A percentile compares a stretch with the other conserved stretches of the same genome.
phyloP scores from a whole-genome alignment of 2,888 invertebrate species.

The Drosophila ustulata region DNA sequence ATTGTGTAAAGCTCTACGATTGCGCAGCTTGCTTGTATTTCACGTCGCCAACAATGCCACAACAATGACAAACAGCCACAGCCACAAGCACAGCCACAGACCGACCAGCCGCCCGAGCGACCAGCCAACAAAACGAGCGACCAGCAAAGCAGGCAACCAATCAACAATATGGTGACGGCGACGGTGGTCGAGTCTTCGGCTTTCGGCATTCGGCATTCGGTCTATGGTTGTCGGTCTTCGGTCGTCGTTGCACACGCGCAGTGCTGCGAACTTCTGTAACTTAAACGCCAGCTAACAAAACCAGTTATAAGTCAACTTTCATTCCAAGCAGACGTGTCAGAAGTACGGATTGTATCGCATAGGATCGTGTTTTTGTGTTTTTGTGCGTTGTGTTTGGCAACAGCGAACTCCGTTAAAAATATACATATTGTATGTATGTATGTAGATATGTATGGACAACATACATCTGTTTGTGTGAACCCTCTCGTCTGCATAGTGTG shows the following conservation, averaged over 20 bases:
- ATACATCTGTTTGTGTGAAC: constrained; percentile 3
- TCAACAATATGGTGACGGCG: constrained; percentile 59
- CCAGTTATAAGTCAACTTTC: constrained; percentile 85
- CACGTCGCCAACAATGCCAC: constrained; percentile 69
- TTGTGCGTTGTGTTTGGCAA: constrained; percentile 47
- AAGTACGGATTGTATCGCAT: constrained; percentile 59
- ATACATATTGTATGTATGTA: constrained; percentile 14
- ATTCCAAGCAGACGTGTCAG: constrained; percentile 83
- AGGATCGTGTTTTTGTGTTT: constrained; percentile 9
- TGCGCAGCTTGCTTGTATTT: constrained; percentile 75
- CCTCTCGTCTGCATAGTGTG: not conserved
- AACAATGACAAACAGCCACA: constrained; percentile 65
- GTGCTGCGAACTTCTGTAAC: constrained; percentile 60
- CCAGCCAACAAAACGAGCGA: constrained; percentile 33
- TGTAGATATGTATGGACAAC: constrained; percentile 5
- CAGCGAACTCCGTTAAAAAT: constrained; percentile 46
- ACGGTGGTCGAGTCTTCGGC: constrained; percentile 18
- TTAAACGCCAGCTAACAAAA: constrained; percentile 69
- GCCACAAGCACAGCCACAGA: constrained; percentile 1
- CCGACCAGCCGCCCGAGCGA: constrained; percentile 32
- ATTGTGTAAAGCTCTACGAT: constrained; percentile 74
- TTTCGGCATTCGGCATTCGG: constrained; percentile 11
- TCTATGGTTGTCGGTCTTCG: not conserved
- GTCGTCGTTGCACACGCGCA: constrained; percentile 61
- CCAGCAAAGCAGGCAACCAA: constrained; percentile 39